phyloP scores from a whole-genome alignment of 2,113 vertebrate genomes.

The Calyptomena viridis region DNA sequence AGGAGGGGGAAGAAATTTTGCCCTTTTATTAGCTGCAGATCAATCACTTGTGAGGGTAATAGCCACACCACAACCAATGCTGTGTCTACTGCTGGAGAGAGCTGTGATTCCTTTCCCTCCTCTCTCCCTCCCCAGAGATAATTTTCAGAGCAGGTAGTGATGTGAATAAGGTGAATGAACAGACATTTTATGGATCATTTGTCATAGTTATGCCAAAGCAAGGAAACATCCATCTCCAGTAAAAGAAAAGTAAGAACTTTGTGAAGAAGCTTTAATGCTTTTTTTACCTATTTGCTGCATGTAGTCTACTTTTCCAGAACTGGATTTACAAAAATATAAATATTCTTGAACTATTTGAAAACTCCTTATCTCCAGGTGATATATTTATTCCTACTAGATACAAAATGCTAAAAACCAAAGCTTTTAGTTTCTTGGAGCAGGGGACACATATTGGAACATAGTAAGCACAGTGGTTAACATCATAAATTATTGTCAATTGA shows the following conservation, averaged over 20 bases:
- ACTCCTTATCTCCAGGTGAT: background rate
- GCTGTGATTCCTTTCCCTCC: background rate
- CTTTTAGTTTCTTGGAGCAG: background rate
- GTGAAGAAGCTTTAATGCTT: background rate
- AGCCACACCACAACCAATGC: background rate
- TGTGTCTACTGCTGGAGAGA: background rate
- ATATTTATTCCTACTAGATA: background rate
- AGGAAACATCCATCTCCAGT: background rate
- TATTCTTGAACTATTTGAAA: background rate
- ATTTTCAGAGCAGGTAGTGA: background rate
- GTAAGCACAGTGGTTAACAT: background rate
- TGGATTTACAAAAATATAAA: background rate
- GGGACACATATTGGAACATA: background rate
- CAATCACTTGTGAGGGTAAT: background rate
- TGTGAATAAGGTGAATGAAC: background rate
- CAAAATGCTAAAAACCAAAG: background rate
- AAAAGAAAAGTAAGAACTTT: background rate
- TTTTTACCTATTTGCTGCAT: background rate
- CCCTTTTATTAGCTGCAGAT: background rate
- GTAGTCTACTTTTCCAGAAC: background rate
- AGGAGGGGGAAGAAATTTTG: background rate
- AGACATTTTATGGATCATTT: background rate
- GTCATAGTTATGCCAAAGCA: background rate
- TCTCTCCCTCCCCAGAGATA: background rate
- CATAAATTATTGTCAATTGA: background rate